phyloP scores from a whole-genome alignment of 2,888 invertebrate genomes.

The Choreutis nemorana region DNA sequence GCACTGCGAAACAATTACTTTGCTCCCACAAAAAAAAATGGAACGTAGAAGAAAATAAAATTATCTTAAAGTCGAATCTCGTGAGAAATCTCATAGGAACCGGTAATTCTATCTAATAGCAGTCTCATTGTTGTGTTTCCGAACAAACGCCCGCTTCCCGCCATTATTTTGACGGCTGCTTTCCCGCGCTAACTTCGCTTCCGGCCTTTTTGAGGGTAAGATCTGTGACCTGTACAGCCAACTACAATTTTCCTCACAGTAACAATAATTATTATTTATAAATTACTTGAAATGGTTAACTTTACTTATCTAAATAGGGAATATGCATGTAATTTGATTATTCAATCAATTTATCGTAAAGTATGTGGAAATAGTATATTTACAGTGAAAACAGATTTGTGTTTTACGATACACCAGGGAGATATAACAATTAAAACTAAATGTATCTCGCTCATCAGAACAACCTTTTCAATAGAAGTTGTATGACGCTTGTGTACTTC shows the following conservation, averaged over 20 bases:
- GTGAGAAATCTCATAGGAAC: neutral
- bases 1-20: too few species aligned
- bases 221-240: conserved; percentile 8
- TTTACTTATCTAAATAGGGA: neutral
- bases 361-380: too few species aligned
- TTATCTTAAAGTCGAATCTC: neutral
- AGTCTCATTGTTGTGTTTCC: conserved; percentile 4
- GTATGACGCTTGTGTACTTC: too few species aligned
- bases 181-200: conserved; percentile 10
- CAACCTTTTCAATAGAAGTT: too few species aligned
- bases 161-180: conserved; percentile 8
- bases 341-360: too few species aligned
- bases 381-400: too few species aligned
- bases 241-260: conserved; percentile 2
- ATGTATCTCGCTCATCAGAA: too few species aligned
- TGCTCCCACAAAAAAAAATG: too few species aligned
- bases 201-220: conserved; percentile 5
- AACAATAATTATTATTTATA: neutral
- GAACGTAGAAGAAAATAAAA: neutral
- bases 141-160: conserved; percentile 2
- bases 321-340: neutral
- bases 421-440: too few species aligned
- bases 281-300: neutral
- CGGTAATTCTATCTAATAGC: conserved; percentile 5
- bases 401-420: too few species aligned